A percentile compares a stretch with the other conserved stretches of the same genome.
Evolutionary conservation across 1,140 invertebrate species (phyloP).

Genomic region (Caenorhabditis latens): DNA sequence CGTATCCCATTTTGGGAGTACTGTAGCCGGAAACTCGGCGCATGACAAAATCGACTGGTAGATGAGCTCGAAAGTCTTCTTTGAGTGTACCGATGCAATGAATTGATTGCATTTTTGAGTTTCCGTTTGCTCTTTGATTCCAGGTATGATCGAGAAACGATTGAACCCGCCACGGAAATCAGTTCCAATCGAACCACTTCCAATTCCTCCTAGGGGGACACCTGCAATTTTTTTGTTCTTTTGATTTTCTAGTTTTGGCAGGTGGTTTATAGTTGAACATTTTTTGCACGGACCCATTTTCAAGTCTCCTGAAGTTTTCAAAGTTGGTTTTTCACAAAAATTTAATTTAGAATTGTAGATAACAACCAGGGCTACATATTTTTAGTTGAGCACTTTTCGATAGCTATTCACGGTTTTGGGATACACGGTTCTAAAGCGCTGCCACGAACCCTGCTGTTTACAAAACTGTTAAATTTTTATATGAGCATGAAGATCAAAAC

Average conservation of each 20-base stretch:
- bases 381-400: too few relatives aligned
- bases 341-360: too few relatives aligned
- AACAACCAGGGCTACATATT: too few relatives aligned
- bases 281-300: too few relatives aligned
- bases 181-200: constrained; percentile 88
- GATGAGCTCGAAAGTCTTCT: constrained; percentile 79
- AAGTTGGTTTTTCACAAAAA: too few relatives aligned
- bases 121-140: constrained; percentile 85
- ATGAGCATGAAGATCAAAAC: too few relatives aligned
- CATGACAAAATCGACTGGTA: constrained; percentile 88
- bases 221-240: constrained; percentile 78
- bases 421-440: too few relatives aligned
- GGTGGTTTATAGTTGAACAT: too few relatives aligned
- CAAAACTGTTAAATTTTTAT: too few relatives aligned
- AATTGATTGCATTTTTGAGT: constrained; percentile 67
- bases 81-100: neutral
- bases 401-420: too few relatives aligned
- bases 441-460: too few relatives aligned
- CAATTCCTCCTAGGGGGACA: constrained; percentile 91
- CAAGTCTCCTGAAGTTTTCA: too few relatives aligned
- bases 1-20: constrained; percentile 80
- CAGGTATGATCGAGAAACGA: constrained; percentile 88
- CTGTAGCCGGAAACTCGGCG: constrained; percentile 87
- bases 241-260: neutral
- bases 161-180: constrained; percentile 93